phyloP scores from a whole-genome alignment of 30 jellyfish, hydroid and myxozoan genomes.

The Pseudorhiza aurosa region DNA sequence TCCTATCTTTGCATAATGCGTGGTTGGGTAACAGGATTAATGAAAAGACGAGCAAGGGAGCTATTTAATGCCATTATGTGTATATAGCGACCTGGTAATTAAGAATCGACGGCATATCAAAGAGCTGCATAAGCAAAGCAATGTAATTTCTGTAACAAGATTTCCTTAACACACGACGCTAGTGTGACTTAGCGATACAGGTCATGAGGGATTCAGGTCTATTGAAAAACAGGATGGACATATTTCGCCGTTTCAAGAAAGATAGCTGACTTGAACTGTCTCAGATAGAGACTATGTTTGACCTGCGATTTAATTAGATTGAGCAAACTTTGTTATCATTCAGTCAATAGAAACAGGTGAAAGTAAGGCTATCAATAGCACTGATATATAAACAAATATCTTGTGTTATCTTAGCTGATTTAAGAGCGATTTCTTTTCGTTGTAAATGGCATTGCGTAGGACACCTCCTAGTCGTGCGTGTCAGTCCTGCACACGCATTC shows the following conservation, averaged over 20 bases:
- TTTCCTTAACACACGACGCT: conserved; percentile 57
- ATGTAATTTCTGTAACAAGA: conserved; percentile 47
- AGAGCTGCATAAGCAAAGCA: conserved; percentile 59
- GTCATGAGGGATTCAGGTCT: conserved; percentile 23
- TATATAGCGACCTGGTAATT: conserved; percentile 57
- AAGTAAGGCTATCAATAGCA: neutral
- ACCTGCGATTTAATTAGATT: conserved; percentile 5
- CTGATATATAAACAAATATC: neutral
- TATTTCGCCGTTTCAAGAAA: neutral
- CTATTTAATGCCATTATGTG: conserved; percentile 23
- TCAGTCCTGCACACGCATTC: no score
- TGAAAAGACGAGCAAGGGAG: conserved; percentile 28
- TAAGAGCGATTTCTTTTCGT: no score
- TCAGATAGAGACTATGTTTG: conserved; percentile 8
- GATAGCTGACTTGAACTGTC: neutral
- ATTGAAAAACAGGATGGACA: neutral
- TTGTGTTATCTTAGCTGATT: no score
- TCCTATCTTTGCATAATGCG: conserved; percentile 35
- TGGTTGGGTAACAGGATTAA: conserved; percentile 60
- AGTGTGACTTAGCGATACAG: neutral
- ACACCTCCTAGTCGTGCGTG: no score
- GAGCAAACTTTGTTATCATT: neutral
- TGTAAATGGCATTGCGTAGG: no score
- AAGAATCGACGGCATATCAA: conserved; percentile 39
- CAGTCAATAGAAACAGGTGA: conserved; percentile 1